Percentiles rank a stretch among this genome's conserved stretches.
phyloP scores from a whole-genome alignment of 1,140 invertebrate genomes.

The Drusus annulatus region DNA sequence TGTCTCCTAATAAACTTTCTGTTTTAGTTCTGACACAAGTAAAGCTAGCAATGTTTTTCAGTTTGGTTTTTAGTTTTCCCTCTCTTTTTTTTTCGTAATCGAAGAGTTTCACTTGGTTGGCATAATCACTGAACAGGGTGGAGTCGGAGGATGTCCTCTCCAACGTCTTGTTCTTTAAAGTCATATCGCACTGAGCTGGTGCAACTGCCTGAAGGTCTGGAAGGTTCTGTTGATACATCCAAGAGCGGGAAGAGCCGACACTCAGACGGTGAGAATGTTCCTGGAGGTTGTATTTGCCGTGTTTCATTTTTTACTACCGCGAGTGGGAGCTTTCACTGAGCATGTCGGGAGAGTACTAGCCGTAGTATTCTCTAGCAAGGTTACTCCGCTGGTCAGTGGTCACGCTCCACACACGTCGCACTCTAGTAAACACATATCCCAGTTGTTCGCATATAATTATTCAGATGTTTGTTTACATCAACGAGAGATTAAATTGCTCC shows the following conservation, averaged over 20 bases:
- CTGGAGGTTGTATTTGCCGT: conserved; percentile 74
- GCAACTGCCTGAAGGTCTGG: not conserved
- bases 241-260: conserved; percentile 68
- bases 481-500: not conserved
- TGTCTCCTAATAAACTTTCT: not conserved
- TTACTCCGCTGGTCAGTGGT: conserved; percentile 43
- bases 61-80: conserved; percentile 44
- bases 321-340: conserved; percentile 43
- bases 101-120: conserved; percentile 69
- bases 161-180: conserved; percentile 60
- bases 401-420: conserved; percentile 45
- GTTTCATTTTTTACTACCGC: conserved; percentile 68
- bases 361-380: conserved; percentile 40
- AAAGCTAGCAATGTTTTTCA: conserved; percentile 37
- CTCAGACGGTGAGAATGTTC: conserved; percentile 70
- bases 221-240: conserved; percentile 67
- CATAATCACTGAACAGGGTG: conserved; percentile 71
- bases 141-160: conserved; percentile 66
- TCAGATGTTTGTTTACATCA: conserved; percentile 26
- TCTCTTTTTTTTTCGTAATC: conserved; percentile 61
- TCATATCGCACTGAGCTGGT: not conserved
- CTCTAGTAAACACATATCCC: conserved; percentile 44
- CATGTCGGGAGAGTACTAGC: conserved; percentile 56
- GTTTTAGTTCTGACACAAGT: conserved; percentile 21
- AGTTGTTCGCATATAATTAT: conserved; percentile 11